These are phyloP conservation scores for Chelon auratus DNA, from an alignment of 2,797 vertebrate species.

Conservation along the genomic window DNA sequence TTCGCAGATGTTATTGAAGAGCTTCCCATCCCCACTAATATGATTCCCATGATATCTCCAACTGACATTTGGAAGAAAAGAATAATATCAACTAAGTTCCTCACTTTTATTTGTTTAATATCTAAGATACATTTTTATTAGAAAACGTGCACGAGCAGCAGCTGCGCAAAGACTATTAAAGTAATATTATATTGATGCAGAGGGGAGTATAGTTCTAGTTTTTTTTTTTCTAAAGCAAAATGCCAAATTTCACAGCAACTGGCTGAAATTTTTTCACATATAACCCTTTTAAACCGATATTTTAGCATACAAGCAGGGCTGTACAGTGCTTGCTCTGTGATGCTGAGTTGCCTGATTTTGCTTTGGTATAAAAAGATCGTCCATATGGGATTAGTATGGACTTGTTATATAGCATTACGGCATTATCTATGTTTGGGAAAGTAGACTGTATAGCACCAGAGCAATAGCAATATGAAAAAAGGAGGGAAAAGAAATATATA, in stretches of 20 bases:
- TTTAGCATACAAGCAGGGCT: background rate
- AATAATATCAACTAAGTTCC: conserved; percentile 81
- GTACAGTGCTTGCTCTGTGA: background rate
- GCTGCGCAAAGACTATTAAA: conserved; percentile 76
- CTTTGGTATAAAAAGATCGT: background rate
- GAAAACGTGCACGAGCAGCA: conserved; percentile 56
- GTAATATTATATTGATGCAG: conserved; percentile 65
- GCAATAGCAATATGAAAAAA: background rate
- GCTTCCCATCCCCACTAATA: conserved; percentile 76
- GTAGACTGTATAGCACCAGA: background rate
- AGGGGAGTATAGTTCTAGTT: conserved; percentile 39
- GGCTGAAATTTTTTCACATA: background rate
- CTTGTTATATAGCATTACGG: background rate
- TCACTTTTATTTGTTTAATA: conserved; percentile 79
- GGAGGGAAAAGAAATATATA: background rate
- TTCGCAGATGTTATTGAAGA: conserved; percentile 72
- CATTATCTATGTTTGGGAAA: background rate
- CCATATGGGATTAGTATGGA: background rate
- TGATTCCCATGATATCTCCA: conserved; percentile 72
- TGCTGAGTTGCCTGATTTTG: background rate
- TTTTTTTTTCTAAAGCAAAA: conserved; percentile 62
- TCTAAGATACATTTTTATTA: conserved; percentile 81
- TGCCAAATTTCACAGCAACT: conserved; percentile 43
- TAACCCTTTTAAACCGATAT: conserved; percentile 3
- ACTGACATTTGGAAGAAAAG: conserved; percentile 79